phyloP scores from a whole-genome alignment of 2,113 vertebrate genomes.

The Phylloscopus whistleri region DNA sequence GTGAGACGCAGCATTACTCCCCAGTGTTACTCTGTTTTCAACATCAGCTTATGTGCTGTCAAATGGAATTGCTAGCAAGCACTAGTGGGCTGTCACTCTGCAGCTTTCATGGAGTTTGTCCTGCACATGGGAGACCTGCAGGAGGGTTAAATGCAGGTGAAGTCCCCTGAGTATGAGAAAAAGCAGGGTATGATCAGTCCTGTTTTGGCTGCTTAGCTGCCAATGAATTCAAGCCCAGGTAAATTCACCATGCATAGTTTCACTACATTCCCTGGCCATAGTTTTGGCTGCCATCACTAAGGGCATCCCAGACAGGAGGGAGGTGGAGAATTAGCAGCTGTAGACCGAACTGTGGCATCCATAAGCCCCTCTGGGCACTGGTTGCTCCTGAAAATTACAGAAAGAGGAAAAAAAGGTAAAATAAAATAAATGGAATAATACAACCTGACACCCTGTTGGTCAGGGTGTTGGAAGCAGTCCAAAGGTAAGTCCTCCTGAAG shows the following conservation, averaged over 20 bases:
- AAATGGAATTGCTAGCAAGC: not conserved
- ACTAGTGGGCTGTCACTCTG: not conserved
- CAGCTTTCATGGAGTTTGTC: not conserved
- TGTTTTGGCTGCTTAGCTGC: not conserved
- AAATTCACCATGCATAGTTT: not conserved
- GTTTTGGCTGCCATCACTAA: not conserved
- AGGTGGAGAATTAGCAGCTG: not conserved
- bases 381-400: not conserved
- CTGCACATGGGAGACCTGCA: not conserved
- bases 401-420: no score
- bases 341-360: not conserved
- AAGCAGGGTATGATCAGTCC: not conserved
- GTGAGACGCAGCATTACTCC: not conserved
- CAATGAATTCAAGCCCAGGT: not conserved
- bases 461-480: no score
- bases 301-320: not conserved
- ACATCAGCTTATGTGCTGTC: not conserved
- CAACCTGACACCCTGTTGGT: no score
- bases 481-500: no score
- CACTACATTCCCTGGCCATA: not conserved
- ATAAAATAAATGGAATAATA: no score
- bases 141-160: not conserved
- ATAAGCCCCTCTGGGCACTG: not conserved
- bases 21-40: not conserved
- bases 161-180: not conserved